Conservation (phyloP, 2,113 vertebrate species). For the Nesogale talazaci region DNA sequence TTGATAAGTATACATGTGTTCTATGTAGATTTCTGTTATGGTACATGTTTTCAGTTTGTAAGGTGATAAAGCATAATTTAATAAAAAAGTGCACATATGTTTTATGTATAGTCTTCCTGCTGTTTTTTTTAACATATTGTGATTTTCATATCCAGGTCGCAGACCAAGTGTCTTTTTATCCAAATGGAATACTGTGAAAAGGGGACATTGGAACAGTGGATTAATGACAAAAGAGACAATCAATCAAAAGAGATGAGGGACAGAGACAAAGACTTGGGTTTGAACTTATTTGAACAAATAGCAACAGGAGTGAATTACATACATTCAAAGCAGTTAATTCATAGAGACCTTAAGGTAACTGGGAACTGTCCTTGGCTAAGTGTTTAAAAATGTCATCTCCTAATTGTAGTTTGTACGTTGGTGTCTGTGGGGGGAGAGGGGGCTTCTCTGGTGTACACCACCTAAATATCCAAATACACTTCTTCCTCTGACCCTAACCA, state of each 20-base stretch:
- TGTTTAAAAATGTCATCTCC: not conserved
- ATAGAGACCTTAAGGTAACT: constrained; percentile 89
- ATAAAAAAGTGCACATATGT: not conserved
- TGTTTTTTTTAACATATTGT: constrained; percentile 57
- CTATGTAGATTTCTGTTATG: constrained; percentile 16
- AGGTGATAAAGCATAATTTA: constrained; percentile 8
- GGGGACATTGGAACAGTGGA: constrained; percentile 82
- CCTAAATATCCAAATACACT: not conserved
- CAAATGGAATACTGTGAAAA: constrained; percentile 87
- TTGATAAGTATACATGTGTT: not conserved
- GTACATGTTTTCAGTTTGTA: not conserved
- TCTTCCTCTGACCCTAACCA: not conserved
- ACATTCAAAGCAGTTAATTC: constrained; percentile 83
- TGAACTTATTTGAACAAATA: constrained; percentile 85
- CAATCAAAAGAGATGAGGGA: no score
- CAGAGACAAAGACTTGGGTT: constrained; percentile 60
- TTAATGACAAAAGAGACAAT: fast-evolving
- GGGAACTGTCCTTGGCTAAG: not conserved
- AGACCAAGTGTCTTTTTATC: constrained; percentile 82
- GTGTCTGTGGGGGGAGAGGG: not conserved
- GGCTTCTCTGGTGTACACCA: not conserved
- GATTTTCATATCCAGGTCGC: constrained; percentile 71
- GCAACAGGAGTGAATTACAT: constrained; percentile 83
- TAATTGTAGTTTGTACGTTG: not conserved
- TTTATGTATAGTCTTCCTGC: constrained; percentile 42